Evolutionary conservation across 2,113 vertebrate genomes (phyloP), one percentile per base, ranked within the genome.

Genomic region (Aegithalos caudatus): DNA sequence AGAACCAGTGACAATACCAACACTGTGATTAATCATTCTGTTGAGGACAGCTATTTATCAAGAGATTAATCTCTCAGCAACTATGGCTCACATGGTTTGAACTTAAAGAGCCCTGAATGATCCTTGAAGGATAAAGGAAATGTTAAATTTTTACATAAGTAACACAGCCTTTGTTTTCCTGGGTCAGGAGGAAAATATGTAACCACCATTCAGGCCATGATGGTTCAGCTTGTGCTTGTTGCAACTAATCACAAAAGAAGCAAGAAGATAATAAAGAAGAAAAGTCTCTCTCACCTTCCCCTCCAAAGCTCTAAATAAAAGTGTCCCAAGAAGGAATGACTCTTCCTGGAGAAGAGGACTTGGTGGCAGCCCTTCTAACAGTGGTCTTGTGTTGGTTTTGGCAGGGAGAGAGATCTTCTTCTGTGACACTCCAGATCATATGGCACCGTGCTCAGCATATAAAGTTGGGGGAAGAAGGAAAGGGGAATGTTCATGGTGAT

Each of bases 11-110:
- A 92, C 54, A 89, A 14, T 65, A 83, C 56, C 93, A 90, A 64
- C 48, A 48, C 23, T 67, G 13, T n/a, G 64, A 88, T 83, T 93
- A 94, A 96, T 94, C 72, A 82, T 78, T 58, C 72, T 90, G 80
- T 74, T 81, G 72, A 92, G 88, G 64, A 88, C 12, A 37, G 38
- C 54, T 79, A 58, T 91, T 89, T 94, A 87, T 95, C 77, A 94
- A 80, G 58, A 1, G 2, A 44, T 40, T 24, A 79, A 81, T 82
- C 53, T 87, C 62, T 35, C 80, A 69, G 83, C 45, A 80, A 8
- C 81, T n/a, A 14, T 40, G 81, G 57, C 61, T 91, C 65, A 69
- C 31, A 81, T 22, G 47, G 71, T 48, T 71, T 91, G 81, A 94
- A 92, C 91, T 67, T 78, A 88, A 90, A 94, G 67, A 79, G 42